A percentile compares a stretch with the other conserved stretches of the same genome.
These are phyloP conservation scores for honey bee (Apis mellifera) DNA, from an alignment of 1,140 invertebrate genomes.

Conservation along the genomic window Amel_HAv3.1 CM009943.2:6705501-6706000, in stretches of 20 bases:
- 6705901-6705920: not conserved
- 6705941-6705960: not conserved
- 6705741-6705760: not conserved
- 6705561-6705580: slow-evolving; percentile 4
- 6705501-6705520: slow-evolving; percentile 53
- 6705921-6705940: not conserved
- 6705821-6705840: not conserved
- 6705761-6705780: not conserved
- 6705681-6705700: too few relatives aligned
- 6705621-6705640: not conserved
- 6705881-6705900: not conserved
- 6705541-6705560: slow-evolving; percentile 44
- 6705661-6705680: not conserved
- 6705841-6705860: accelerated
- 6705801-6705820: not conserved
- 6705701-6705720: not conserved
- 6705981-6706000: not conserved
- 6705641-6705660: not conserved
- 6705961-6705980: not conserved
- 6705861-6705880: not conserved
- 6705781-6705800: not conserved
- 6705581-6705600: too few relatives aligned
- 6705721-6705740: not conserved
- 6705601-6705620: not conserved
- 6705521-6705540: slow-evolving; percentile 57